Base-by-base conservation (phyloP, 2,797 vertebrate genomes). In the Arnoldichthys spilopterus region DNA sequence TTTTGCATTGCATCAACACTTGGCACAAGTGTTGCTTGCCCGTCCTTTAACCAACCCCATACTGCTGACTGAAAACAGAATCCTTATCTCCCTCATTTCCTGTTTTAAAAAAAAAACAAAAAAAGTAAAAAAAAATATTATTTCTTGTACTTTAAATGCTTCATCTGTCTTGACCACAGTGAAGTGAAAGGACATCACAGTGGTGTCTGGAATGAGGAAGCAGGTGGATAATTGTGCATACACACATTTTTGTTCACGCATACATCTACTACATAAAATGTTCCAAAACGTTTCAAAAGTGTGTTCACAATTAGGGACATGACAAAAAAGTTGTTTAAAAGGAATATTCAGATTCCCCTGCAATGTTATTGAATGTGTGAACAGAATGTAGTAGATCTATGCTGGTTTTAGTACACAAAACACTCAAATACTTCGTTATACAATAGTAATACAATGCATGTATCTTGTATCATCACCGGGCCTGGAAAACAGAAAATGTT, bases 391-490 rank as follows among this genome's bases (percentile, higher is more conserved):
- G 90, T 92, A 90, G 90, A 91, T 91, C 82, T 91, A 89, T 92
- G 91, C 72, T 90, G 88, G 68, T 45, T 53, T 26, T 61, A 37
- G 47, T 67, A 91, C 43, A 47, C 43, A 45, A 90, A 86, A 90
- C 88, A 91, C 85, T 87, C 82, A 89, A 85, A 84, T 56, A 80
- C 22, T 59, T 77, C 61, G 87, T 86, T 87, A 82, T 32, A 62
- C 59, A 62, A 4, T 94, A 92, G 89, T 85, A 87, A 82, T 62
- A 62, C 59, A 62, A 62, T 94, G 92, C 93, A 93, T 94, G 93
- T 92, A 91, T 92, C 90, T 93, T 89, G 90, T 93, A 91, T 91
- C 91, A 90, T 91, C 91, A 90, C 89, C 88, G 91, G 91, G 91
- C 85, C 24, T 16, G 90, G 90, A 90, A 87, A 79, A 74, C 28